A percentile compares a stretch with the other conserved stretches of the same genome.
Conservation (phyloP, 2,888 invertebrate genomes). For the Orchestes rusci region DNA sequence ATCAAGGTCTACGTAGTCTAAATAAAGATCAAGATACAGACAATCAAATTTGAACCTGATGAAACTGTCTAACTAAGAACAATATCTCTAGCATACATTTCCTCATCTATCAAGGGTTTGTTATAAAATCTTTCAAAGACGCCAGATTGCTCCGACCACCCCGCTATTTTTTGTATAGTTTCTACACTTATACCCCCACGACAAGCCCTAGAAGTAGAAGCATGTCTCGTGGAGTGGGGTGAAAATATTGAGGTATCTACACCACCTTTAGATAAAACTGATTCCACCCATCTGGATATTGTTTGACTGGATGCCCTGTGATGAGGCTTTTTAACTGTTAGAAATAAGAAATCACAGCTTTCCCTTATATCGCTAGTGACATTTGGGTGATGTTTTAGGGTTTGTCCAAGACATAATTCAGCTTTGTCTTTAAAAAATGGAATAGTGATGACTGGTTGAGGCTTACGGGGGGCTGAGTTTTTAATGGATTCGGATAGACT, state of each 20-base stretch:
- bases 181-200: background rate
- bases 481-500: background rate
- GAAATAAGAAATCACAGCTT: background rate
- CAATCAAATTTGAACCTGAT: background rate
- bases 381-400: background rate
- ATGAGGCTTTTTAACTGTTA: slow-evolving; percentile 1
- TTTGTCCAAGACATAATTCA: background rate
- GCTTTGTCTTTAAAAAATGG: slow-evolving; percentile 2
- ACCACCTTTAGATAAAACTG: background rate
- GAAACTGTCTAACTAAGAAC: too few relatives aligned
- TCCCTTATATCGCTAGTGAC: background rate
- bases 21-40: background rate
- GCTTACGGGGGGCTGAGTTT: slow-evolving; percentile 2
- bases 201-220: background rate
- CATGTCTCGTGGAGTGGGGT: background rate
- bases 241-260: background rate
- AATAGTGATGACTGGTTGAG: slow-evolving; percentile 1
- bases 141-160: background rate
- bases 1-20: too few relatives aligned
- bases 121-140: background rate
- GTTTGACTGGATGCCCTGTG: background rate
- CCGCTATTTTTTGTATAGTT: background rate
- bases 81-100: background rate
- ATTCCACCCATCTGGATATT: slow-evolving; percentile 4
- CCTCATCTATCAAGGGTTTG: background rate